phyloP scores from a whole-genome alignment of 2,113 vertebrate species.

The Calyptommatus sinebrachiatus region DNA sequence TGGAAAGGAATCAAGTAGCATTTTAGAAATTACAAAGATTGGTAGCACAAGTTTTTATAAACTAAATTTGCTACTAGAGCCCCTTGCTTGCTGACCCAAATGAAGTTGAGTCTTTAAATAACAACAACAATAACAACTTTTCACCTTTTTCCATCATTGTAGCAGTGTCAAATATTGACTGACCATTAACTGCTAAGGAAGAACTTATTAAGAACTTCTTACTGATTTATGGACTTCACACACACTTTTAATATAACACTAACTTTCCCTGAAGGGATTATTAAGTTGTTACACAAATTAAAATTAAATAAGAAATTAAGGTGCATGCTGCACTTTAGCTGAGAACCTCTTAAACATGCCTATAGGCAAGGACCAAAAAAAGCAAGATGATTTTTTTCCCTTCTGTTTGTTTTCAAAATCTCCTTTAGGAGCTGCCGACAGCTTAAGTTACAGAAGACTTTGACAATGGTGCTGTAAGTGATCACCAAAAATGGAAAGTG shows the following conservation, averaged over 20 bases:
- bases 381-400: slow-evolving; percentile 49
- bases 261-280: slow-evolving; percentile 58
- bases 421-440: slow-evolving; percentile 35
- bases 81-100: neutral
- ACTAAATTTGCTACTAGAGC: slow-evolving; percentile 12
- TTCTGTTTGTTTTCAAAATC: slow-evolving; percentile 29
- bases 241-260: slow-evolving; percentile 41
- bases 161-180: slow-evolving; percentile 8
- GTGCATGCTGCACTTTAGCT: slow-evolving; percentile 51
- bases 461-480: neutral
- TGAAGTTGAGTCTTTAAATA: neutral
- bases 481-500: neutral
- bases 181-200: slow-evolving; percentile 12
- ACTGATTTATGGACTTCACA: slow-evolving; percentile 33
- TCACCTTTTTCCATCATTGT: slow-evolving; percentile 24
- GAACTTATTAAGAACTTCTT: slow-evolving; percentile 15
- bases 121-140: neutral
- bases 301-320: slow-evolving; percentile 64
- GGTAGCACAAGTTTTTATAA: too few species aligned
- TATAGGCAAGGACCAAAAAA: slow-evolving; percentile 51
- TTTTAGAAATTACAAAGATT: too few species aligned
- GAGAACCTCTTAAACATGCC: slow-evolving; percentile 61
- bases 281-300: slow-evolving; percentile 64
- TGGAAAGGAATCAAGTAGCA: too few species aligned
- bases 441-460: neutral